Percentiles rank a stretch among this genome's conserved stretches.
Conservation (phyloP, 2,113 vertebrate genomes). For the Callithrix jacchus region DNA sequence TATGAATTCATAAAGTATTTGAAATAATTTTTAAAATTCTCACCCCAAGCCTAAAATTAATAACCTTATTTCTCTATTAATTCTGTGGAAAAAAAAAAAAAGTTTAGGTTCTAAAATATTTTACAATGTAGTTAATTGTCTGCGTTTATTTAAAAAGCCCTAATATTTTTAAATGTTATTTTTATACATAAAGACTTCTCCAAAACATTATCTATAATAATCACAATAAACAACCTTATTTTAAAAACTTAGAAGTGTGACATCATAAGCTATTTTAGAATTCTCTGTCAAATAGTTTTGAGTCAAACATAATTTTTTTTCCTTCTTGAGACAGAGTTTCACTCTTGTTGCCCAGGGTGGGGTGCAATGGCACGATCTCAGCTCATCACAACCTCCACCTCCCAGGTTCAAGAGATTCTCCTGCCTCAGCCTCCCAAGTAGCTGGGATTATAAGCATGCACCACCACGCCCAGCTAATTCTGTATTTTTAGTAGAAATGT, state of each 20-base stretch:
- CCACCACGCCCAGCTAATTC: too few relatives aligned
- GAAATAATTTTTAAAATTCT: neutral
- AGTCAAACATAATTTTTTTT: neutral
- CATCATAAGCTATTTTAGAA: slow-evolving; percentile 3
- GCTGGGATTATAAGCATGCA: too few relatives aligned
- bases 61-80: slow-evolving; percentile 1
- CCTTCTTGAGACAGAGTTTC: too few relatives aligned
- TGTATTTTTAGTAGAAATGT: too few relatives aligned
- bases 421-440: too few relatives aligned
- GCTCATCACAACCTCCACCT: too few relatives aligned
- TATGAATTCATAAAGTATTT: slow-evolving; percentile 3
- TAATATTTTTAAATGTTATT: slow-evolving; percentile 9
- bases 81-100: neutral
- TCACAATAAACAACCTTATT: neutral
- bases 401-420: too few relatives aligned
- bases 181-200: neutral
- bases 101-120: slow-evolving; percentile 21
- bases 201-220: slow-evolving; percentile 4
- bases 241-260: neutral
- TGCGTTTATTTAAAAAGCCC: neutral
- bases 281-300: neutral
- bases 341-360: too few relatives aligned
- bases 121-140: neutral
- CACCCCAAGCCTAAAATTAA: neutral
- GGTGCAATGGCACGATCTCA: too few relatives aligned